Base-by-base conservation (phyloP, 2,113 vertebrate genomes). In the Lasiurus cinereus region DNA sequence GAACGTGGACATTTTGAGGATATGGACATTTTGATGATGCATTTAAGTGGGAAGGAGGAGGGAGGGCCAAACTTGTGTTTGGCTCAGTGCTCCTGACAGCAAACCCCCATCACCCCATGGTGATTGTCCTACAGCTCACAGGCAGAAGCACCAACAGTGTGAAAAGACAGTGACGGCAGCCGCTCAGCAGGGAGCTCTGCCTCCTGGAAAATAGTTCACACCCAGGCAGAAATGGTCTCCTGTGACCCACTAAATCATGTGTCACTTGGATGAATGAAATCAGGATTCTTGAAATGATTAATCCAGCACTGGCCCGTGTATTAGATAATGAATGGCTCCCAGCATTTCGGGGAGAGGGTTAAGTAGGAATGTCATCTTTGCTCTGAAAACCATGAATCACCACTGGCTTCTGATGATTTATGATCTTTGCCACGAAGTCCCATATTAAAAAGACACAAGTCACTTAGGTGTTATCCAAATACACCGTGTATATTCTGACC, bases 301-400 rank as follows among this genome's bases (percentile, higher is more conserved):
- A 95, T 96, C 95, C 33, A 48, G 79, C 66, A 3, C 83, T 93
- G 70, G 91, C 95, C 74, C 4, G 0, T 89, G 87, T 36, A 72
- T 50, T 77, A 24, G 72, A 31, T 97, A 96, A 96, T 97, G 94
- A 96, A 72, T 90, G 89, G 62, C 70, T 83, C 76, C 52, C 27
- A 87, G 72, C 59, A 36, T 76, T 95, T 94, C 21, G 72, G 66
- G 89, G 52, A 89, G 56, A 85, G 27, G 67, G 87, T 91, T 84
- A 86, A 91, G 66, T 83, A 78, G 86, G 14, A 43, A 43, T 91
- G 83, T 86, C 96, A 94, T 82, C 79, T 80, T 91, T 84, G 48
- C 52, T 33, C 79, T 90, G 87, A 83, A 94, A 97, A 83, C 93
- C 70, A 69, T 67, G 39, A 92, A 96, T 96, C 94, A 96, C 79